These are phyloP conservation scores for Sycophaga agraensis DNA, from an alignment of 1,140 invertebrate genomes.

Conservation along the genomic window DNA sequence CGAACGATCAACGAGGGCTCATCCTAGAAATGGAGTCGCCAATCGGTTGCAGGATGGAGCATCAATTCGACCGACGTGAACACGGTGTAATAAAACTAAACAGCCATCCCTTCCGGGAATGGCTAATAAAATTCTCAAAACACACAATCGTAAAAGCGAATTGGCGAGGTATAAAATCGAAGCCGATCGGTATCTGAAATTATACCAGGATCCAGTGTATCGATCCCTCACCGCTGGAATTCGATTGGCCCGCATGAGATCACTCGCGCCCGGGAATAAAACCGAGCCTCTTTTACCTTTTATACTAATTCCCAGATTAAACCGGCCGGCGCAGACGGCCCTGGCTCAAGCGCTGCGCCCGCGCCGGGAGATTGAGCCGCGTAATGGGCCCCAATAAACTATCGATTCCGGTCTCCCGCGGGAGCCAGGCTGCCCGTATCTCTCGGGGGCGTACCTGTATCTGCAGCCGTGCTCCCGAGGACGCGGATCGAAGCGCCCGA, in stretches of 20 bases:
- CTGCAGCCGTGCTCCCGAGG: neutral
- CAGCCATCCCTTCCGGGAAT: constrained; percentile 13
- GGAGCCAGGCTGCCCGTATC: too few species aligned
- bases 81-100: neutral
- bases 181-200: constrained; percentile 29
- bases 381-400: constrained; percentile 48
- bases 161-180: constrained; percentile 16
- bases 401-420: constrained; percentile 36
- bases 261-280: neutral
- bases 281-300: neutral
- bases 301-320: constrained; percentile 23
- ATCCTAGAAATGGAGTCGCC: neutral
- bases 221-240: constrained; percentile 28
- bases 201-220: constrained; percentile 21
- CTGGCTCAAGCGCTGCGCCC: constrained; percentile 2
- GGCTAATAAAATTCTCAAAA: constrained; percentile 24
- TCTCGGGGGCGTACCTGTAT: constrained; percentile 3
- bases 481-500: neutral
- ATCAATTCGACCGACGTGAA: too few species aligned
- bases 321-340: constrained; percentile 13
- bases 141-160: constrained; percentile 6
- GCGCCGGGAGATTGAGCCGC: constrained; percentile 23
- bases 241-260: constrained; percentile 26
- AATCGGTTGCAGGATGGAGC: too few species aligned
- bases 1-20: too few species aligned